Conservation (phyloP, 2,797 vertebrate species). For the Acipenser oxyrinchus region DNA sequence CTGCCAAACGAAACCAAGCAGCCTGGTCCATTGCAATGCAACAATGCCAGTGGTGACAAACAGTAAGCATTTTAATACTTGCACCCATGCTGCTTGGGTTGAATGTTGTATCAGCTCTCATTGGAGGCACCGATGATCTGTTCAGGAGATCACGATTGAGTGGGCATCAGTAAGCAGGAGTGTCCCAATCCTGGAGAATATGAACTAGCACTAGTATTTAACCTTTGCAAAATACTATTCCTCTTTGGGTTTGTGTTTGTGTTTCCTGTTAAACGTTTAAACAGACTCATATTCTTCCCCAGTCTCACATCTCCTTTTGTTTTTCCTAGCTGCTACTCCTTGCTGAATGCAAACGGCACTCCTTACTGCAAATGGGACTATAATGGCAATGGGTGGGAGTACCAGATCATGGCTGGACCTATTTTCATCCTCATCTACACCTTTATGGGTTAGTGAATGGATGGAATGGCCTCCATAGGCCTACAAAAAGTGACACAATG, state of each 20-base stretch:
- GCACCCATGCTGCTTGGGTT: no score
- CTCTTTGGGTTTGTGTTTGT: neutral
- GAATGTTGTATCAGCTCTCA: no score
- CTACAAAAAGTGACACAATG: no score
- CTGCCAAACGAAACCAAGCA: neutral
- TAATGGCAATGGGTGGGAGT: conserved; percentile 17
- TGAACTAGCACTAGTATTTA: neutral
- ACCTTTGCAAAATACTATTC: neutral
- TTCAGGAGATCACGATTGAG: no score
- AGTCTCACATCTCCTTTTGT: no score
- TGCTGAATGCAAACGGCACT: conserved; percentile 3
- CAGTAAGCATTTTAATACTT: neutral
- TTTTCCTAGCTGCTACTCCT: conserved; percentile 5
- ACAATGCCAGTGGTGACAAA: conserved; percentile 5
- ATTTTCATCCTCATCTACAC: conserved; percentile 16
- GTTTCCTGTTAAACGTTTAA: neutral
- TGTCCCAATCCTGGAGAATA: no score
- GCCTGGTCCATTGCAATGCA: neutral
- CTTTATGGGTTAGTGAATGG: conserved; percentile 12
- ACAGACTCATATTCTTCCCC: neutral
- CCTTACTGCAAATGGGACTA: conserved; percentile 13
- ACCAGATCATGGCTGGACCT: conserved; percentile 16
- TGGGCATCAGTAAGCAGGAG: no score
- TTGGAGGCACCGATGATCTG: no score
- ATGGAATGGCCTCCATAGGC: neutral